phyloP scores from a whole-genome alignment of 1,140 invertebrate species.

The Colletes gigas region DNA sequence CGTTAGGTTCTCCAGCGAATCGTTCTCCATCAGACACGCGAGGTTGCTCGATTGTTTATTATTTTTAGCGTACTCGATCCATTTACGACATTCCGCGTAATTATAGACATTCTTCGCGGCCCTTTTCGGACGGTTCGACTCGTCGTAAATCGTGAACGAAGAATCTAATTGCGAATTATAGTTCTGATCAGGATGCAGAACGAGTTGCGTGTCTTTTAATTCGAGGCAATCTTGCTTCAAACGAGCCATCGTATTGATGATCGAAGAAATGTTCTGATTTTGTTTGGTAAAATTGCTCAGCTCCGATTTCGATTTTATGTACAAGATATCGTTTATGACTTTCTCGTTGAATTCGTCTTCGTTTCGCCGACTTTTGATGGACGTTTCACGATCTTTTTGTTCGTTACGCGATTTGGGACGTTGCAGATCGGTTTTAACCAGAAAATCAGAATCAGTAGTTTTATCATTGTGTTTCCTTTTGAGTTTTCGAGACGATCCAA shows the following conservation, averaged over 20 bases:
- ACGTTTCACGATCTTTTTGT: no score
- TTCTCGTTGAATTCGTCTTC: background rate
- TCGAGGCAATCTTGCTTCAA: constrained; percentile 27
- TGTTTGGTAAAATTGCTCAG: background rate
- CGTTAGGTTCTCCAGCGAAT: constrained; percentile 48
- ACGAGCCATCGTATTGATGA: constrained; percentile 41
- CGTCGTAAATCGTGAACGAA: constrained; percentile 18
- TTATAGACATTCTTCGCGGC: background rate
- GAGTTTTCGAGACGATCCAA: background rate
- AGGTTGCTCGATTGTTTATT: background rate
- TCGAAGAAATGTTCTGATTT: background rate
- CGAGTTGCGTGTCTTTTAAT: constrained; percentile 13
- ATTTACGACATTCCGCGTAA: background rate
- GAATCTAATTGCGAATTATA: constrained; percentile 11
- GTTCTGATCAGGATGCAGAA: constrained; percentile 37
- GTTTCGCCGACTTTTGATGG: background rate
- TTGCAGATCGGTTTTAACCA: no score
- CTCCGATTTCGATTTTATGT: background rate
- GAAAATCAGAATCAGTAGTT: background rate
- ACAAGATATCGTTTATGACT: constrained; percentile 35
- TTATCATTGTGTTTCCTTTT: background rate
- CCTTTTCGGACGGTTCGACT: background rate
- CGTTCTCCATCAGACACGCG: constrained; percentile 28
- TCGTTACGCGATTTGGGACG: background rate
- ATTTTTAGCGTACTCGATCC: background rate